Evolutionary conservation across 2,888 invertebrate genomes (phyloP).

Genomic region (Deroplatys truncata): DNA sequence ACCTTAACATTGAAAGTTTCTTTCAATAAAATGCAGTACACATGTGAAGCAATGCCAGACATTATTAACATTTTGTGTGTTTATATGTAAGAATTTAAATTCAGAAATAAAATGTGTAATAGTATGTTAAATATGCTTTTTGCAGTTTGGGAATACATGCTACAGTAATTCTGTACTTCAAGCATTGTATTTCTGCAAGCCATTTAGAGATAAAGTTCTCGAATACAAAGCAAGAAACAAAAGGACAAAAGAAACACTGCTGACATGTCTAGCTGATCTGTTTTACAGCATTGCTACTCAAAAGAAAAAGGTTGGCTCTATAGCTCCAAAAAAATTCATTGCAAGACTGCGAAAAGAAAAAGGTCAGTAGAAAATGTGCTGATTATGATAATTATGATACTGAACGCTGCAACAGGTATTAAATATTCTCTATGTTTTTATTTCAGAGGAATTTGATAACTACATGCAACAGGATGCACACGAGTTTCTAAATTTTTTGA

Average conservation of each 20-base stretch:
- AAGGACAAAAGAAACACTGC: conserved; percentile 91
- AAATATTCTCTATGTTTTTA: conserved; percentile 32
- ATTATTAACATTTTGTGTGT: too few species aligned
- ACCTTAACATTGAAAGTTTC: too few species aligned
- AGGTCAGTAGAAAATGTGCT: conserved; percentile 52
- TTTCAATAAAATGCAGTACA: too few species aligned
- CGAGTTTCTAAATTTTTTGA: conserved; percentile 97
- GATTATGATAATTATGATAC: neutral
- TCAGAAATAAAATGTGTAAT: too few species aligned
- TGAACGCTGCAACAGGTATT: neutral
- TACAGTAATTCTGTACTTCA: conserved; percentile 99
- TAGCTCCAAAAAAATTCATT: conserved; percentile 99
- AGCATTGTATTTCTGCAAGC: conserved; percentile 98
- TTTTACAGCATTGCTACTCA: conserved; percentile 99
- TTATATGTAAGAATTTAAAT: too few species aligned
- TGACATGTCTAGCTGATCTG: conserved; percentile 96
- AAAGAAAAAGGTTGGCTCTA: conserved; percentile 98
- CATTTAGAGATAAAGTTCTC: conserved; percentile 96
- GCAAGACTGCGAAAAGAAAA: conserved; percentile 97
- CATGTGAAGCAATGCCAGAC: too few species aligned
- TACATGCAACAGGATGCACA: conserved; percentile 99
- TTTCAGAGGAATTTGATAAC: conserved; percentile 97
- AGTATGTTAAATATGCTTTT: conserved; percentile 34
- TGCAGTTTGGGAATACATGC: conserved; percentile 98
- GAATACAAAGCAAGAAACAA: conserved; percentile 97